Evolutionary conservation across 1,140 invertebrate genomes (phyloP).

Genomic region (Marisa cornuarietis): DNA sequence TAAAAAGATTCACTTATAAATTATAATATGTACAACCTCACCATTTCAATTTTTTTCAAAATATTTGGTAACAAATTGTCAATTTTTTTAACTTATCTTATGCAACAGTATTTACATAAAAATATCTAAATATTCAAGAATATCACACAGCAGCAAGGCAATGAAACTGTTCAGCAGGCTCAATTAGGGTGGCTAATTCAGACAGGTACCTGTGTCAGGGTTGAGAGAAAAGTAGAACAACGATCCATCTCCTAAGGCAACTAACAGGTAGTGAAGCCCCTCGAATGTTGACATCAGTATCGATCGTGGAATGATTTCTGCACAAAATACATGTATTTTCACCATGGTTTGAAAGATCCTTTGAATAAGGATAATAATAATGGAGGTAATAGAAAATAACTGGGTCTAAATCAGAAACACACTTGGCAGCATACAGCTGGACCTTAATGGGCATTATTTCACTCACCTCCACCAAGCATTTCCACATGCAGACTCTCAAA

Average conservation of each 20-base stretch:
- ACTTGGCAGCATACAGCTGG: no score
- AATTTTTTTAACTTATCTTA: no score
- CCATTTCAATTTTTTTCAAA: no score
- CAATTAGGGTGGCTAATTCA: background rate
- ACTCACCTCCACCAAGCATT: conserved; percentile 82
- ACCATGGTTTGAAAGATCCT: background rate
- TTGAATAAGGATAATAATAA: background rate
- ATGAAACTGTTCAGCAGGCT: no score
- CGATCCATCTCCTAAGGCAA: conserved; percentile 94
- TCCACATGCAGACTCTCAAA: conserved; percentile 79
- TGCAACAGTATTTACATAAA: no score
- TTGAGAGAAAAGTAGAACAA: conserved; percentile 93
- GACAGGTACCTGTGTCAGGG: conserved; percentile 50
- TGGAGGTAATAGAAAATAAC: background rate
- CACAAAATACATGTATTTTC: conserved; percentile 41
- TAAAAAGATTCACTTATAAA: no score
- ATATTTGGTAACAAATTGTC: no score
- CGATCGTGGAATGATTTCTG: conserved; percentile 95
- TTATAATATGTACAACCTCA: no score
- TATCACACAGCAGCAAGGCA: no score
- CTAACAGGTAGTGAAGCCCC: conserved; percentile 80
- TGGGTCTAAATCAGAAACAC: no score
- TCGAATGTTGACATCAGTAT: conserved; percentile 95
- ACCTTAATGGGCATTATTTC: no score
- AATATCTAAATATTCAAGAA: no score